These are phyloP conservation scores for Synanthedon andrenaeformis DNA, from an alignment of 2,888 invertebrate species.

Conservation along the genomic window DNA sequence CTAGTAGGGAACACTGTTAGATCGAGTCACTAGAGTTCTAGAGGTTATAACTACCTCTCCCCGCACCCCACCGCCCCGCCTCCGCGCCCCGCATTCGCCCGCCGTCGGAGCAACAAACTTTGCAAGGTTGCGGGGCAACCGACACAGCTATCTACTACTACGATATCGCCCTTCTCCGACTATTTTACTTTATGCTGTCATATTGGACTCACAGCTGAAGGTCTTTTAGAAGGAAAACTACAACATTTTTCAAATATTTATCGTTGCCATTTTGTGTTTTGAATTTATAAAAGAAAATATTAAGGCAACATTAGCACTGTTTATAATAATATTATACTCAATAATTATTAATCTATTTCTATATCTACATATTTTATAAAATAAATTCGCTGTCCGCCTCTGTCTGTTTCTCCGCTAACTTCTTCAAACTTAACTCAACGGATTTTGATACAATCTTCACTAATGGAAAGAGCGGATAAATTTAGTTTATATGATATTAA, in stretches of 20 bases:
- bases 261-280: background rate
- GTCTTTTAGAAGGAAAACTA: slow-evolving; percentile 21
- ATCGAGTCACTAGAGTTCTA: slow-evolving; percentile 53
- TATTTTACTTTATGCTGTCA: slow-evolving; percentile 49
- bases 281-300: background rate
- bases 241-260: slow-evolving; percentile 4
- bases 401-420: too few species aligned
- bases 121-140: slow-evolving; percentile 62
- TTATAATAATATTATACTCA: too few species aligned
- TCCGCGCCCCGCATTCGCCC: slow-evolving; percentile 8
- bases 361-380: too few species aligned
- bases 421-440: too few species aligned
- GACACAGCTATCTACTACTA: slow-evolving; percentile 57
- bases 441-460: too few species aligned
- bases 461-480: too few species aligned
- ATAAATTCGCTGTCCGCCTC: too few species aligned
- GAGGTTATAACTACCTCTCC: slow-evolving; percentile 8
- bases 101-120: slow-evolving; percentile 61
- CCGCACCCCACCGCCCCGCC: slow-evolving; percentile 5
- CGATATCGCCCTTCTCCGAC: slow-evolving; percentile 65
- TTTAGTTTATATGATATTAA: too few species aligned
- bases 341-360: too few species aligned
- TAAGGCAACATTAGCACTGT: too few species aligned
- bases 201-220: slow-evolving; percentile 47
- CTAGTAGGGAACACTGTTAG: slow-evolving; percentile 13